Conservation (phyloP, 2,113 vertebrate species). For the Ardeotis arabs region DNA sequence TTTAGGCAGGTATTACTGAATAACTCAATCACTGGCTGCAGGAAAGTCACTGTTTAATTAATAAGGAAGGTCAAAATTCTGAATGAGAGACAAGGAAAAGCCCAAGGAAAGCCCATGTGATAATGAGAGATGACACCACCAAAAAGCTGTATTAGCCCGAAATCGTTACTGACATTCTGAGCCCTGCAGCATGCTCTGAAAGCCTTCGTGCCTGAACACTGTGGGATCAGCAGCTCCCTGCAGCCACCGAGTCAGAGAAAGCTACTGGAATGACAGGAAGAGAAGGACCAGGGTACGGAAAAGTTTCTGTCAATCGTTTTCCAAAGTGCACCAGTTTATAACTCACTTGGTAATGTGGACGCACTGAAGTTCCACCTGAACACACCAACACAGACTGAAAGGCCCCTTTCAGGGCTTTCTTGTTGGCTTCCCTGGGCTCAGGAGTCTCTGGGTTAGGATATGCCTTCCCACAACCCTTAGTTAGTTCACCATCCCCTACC, state of each 20-base stretch:
- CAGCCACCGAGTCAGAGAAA: neutral
- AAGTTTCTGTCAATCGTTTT: neutral
- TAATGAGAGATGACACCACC: slow-evolving; percentile 66
- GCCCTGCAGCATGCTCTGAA: neutral
- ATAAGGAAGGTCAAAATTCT: slow-evolving; percentile 70
- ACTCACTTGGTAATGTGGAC: neutral
- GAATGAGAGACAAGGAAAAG: slow-evolving; percentile 62
- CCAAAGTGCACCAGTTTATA: neutral
- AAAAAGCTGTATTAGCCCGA: slow-evolving; percentile 14
- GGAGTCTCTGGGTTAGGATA: neutral
- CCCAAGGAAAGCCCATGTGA: slow-evolving; percentile 65
- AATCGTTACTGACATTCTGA: slow-evolving; percentile 36
- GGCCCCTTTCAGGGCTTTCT: neutral
- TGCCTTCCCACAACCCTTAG: neutral
- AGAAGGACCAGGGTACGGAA: neutral
- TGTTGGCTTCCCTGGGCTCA: neutral
- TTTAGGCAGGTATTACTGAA: slow-evolving; percentile 68
- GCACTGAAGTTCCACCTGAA: neutral
- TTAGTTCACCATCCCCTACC: neutral
- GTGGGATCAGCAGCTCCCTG: neutral
- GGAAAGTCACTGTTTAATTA: slow-evolving; percentile 60
- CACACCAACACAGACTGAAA: neutral
- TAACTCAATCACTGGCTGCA: slow-evolving; percentile 66
- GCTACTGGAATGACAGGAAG: neutral
- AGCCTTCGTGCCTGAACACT: neutral